Percentiles rank a stretch among this genome's conserved stretches.
Evolutionary conservation across 2,888 invertebrate genomes (phyloP).

Genomic region (Cetonia aurata): DNA sequence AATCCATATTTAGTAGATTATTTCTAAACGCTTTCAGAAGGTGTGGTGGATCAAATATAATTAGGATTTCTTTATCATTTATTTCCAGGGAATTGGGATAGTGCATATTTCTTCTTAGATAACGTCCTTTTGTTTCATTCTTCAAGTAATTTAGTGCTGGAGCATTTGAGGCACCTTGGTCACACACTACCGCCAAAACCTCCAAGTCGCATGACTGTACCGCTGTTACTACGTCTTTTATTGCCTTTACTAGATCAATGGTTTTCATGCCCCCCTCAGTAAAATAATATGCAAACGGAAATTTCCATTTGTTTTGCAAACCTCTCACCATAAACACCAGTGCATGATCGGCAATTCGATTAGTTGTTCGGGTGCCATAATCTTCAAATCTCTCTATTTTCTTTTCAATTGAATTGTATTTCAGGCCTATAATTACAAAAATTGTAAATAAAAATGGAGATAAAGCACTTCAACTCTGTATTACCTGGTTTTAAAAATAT

Average conservation of each 20-base stretch:
- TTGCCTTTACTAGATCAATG: background rate
- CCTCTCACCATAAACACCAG: conserved; percentile 1
- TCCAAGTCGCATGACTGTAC: background rate
- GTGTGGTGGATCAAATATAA: too few relatives aligned
- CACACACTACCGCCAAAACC: background rate
- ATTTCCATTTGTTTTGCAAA: background rate
- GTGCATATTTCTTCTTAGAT: background rate
- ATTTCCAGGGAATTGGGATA: background rate
- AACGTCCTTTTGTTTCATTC: background rate
- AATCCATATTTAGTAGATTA: too few relatives aligned
- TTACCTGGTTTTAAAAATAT: background rate
- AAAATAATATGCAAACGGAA: conserved; percentile 1
- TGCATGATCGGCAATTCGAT: background rate
- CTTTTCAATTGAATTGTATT: background rate
- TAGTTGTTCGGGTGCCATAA: background rate
- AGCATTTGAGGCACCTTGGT: background rate
- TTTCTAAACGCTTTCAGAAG: too few relatives aligned
- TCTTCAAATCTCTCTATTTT: background rate
- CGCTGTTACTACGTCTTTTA: background rate
- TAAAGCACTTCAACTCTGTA: background rate
- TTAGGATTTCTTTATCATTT: background rate
- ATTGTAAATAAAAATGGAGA: too few relatives aligned
- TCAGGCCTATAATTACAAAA: background rate
- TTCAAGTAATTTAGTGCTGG: conserved; percentile 4
- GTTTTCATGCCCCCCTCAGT: background rate